A percentile compares a stretch with the other conserved stretches of the same genome.
phyloP scores from a whole-genome alignment of 2,797 vertebrate species.

The Pagetopsis macropterus region DNA sequence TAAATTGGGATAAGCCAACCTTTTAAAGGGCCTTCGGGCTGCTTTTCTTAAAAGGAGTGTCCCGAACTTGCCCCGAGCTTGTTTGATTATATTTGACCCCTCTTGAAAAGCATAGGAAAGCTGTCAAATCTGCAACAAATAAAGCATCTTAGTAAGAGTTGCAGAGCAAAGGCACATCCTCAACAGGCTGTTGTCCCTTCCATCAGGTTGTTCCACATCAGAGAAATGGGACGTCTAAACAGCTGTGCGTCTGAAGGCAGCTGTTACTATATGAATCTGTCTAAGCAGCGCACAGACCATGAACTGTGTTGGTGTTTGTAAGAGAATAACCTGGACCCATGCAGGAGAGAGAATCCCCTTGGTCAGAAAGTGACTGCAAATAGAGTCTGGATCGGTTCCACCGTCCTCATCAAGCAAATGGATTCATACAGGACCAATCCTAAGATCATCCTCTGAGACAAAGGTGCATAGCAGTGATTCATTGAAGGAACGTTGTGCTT shows the following conservation, averaged over 20 bases:
- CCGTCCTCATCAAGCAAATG: neutral
- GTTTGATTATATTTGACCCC: slow-evolving; percentile 5
- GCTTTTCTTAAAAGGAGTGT: neutral
- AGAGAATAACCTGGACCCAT: slow-evolving; percentile 11
- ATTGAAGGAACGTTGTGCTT: slow-evolving; percentile 21
- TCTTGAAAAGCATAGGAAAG: slow-evolving; percentile 19
- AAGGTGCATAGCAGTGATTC: slow-evolving; percentile 5
- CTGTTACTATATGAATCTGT: slow-evolving; percentile 32
- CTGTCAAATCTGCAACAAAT: slow-evolving; percentile 45
- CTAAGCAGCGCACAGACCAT: neutral
- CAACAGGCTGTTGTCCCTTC: slow-evolving; percentile 28
- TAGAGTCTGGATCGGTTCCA: neutral
- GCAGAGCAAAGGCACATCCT: slow-evolving; percentile 18
- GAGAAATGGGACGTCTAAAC: slow-evolving; percentile 15
- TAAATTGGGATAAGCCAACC: neutral
- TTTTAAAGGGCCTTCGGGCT: neutral
- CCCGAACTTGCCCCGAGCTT: slow-evolving; percentile 15
- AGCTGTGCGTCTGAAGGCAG: slow-evolving; percentile 45
- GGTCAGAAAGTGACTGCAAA: slow-evolving; percentile 11
- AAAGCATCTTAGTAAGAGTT: slow-evolving; percentile 15
- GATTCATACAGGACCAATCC: slow-evolving; percentile 4
- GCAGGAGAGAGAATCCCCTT: slow-evolving; percentile 14
- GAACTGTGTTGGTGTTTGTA: slow-evolving; percentile 34
- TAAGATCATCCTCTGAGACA: slow-evolving; percentile 5
- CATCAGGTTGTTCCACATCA: slow-evolving; percentile 19